Percentiles rank a stretch among this genome's conserved stretches.
Evolutionary conservation across 2,888 invertebrate species (phyloP).

Genomic region (Lycocerus yunnanus): DNA sequence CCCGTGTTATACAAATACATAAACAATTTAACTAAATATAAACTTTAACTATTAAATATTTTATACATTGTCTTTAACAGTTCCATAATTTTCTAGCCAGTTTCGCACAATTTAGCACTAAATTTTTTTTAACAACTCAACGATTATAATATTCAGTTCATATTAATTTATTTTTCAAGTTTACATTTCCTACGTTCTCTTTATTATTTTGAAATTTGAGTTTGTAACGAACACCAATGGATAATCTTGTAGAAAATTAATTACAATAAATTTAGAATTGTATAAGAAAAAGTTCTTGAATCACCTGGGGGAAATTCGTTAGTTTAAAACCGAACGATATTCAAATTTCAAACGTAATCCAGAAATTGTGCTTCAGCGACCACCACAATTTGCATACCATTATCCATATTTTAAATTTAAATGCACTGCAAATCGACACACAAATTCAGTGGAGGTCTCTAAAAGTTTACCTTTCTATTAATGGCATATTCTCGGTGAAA

Average conservation of each 20-base stretch:
- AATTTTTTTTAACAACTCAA: background rate
- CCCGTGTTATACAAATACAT: background rate
- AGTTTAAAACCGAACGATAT: slow-evolving; percentile 15
- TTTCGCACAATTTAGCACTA: slow-evolving; percentile 7
- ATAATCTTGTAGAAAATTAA: background rate
- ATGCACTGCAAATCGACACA: slow-evolving; percentile 13
- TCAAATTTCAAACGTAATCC: slow-evolving; percentile 26
- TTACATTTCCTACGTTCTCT: background rate
- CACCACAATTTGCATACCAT: slow-evolving; percentile 26
- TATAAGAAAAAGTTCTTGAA: slow-evolving; percentile 10
- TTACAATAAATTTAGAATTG: background rate
- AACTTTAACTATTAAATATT: background rate
- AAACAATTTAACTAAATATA: background rate
- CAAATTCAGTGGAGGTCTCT: slow-evolving; percentile 6
- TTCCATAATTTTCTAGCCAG: background rate
- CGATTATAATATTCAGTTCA: background rate
- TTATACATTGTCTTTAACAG: slow-evolving; percentile 1
- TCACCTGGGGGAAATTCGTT: slow-evolving; percentile 19
- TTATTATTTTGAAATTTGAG: background rate
- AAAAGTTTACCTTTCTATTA: slow-evolving; percentile 8
- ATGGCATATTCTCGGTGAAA: background rate
- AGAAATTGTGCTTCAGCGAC: slow-evolving; percentile 16
- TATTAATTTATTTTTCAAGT: background rate
- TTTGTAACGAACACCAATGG: background rate
- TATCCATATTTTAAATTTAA: slow-evolving; percentile 19